A percentile compares a stretch with the other conserved stretches of the same genome.
Conservation (phyloP, 2,113 vertebrate species). For the Microcebus jonahi region DNA sequence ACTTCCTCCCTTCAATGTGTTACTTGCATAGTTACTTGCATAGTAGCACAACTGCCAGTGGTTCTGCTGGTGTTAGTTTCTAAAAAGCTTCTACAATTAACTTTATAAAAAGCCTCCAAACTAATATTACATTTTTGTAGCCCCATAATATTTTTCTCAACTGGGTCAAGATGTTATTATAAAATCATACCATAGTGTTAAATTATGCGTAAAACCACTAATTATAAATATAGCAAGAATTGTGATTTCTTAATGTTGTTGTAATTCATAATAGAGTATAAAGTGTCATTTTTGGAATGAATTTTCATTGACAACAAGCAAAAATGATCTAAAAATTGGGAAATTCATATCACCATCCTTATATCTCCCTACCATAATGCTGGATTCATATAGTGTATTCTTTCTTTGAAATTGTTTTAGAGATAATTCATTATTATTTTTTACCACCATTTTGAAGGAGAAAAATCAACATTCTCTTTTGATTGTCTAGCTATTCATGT, state of each 20-base stretch:
- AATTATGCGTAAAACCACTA: neutral
- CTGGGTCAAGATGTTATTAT: neutral
- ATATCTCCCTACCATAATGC: neutral
- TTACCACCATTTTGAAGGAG: neutral
- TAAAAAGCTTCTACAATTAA: neutral
- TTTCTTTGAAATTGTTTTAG: neutral
- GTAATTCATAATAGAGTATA: neutral
- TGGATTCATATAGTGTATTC: neutral
- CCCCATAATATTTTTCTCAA: neutral
- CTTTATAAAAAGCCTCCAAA: neutral
- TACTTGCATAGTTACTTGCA: neutral
- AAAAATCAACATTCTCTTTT: neutral
- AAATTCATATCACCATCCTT: neutral
- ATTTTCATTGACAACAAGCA: neutral
- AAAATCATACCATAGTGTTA: neutral
- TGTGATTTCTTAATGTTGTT: slow-evolving; percentile 23
- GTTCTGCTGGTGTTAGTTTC: neutral
- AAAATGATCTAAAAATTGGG: neutral
- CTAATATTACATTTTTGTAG: neutral
- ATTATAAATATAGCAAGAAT: neutral
- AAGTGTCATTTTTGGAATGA: neutral
- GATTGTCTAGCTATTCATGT: neutral
- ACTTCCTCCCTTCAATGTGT: neutral
- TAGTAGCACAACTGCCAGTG: neutral
- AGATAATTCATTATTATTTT: slow-evolving; percentile 18